These are phyloP conservation scores for Phallusia fumigata DNA, from an alignment of 23 tunicate species.

Conservation along the genomic window DNA sequence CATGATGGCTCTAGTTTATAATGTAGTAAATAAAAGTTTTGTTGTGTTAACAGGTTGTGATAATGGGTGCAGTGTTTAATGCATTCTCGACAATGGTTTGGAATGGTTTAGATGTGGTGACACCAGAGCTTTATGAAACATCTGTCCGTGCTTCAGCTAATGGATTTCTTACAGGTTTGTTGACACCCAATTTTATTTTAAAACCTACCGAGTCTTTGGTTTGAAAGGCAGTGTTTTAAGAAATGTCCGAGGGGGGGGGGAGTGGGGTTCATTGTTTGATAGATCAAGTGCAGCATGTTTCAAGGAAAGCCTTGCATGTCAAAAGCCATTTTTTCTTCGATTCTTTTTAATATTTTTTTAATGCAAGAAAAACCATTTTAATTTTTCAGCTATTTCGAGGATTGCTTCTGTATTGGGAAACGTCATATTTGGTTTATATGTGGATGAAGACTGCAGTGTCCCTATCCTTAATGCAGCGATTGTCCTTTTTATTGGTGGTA, in stretches of 20 bases:
- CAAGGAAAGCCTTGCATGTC: not conserved
- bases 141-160: conserved; percentile 71
- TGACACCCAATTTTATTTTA: too few species aligned
- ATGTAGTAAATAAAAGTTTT: too few species aligned
- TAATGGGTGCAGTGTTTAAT: conserved; percentile 63
- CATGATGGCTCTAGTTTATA: too few species aligned
- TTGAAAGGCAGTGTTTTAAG: too few species aligned
- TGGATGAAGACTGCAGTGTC: conserved; percentile 73
- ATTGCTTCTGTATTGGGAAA: conserved; percentile 77
- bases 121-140: conserved; percentile 79
- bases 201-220: too few species aligned
- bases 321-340: not conserved
- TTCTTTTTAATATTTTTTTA: too few species aligned
- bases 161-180: conserved; percentile 62
- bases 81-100: conserved; percentile 61
- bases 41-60: conserved; percentile 10
- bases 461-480: conserved; percentile 46
- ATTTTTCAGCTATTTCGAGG: conserved; percentile 48
- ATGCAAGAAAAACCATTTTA: not conserved
- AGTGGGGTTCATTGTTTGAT: too few species aligned
- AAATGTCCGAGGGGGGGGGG: too few species aligned
- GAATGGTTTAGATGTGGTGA: conserved; percentile 86
- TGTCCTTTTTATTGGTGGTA: conserved; percentile 43
- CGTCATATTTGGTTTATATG: conserved; percentile 56
- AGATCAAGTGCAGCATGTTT: not conserved